Evolutionary conservation across 2,888 invertebrate species (phyloP).

Genomic region (Schrankia costaestrigalis): DNA sequence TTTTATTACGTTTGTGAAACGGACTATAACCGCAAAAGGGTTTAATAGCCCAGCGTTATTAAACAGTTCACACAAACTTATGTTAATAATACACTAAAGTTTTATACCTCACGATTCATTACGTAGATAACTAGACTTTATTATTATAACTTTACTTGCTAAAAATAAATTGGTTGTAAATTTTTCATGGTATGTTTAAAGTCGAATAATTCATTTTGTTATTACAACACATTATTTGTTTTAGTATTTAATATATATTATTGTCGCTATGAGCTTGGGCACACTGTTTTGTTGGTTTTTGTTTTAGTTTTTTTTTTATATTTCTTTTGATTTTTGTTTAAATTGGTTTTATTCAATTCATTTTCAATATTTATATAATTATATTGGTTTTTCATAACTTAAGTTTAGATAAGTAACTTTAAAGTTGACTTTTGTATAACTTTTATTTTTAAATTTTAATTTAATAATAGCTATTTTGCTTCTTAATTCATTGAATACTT

Average conservation of each 20-base stretch:
- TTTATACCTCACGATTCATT: constrained; percentile 25
- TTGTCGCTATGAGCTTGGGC: no score
- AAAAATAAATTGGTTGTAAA: constrained; percentile 37
- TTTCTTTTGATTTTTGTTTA: no score
- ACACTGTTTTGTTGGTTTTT: no score
- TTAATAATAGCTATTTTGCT: no score
- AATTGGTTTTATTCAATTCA: no score
- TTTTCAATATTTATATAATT: no score
- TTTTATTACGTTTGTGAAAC: constrained; percentile 15
- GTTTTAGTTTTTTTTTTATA: no score
- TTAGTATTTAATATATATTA: constrained; percentile 12
- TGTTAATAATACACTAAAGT: constrained; percentile 22
- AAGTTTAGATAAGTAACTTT: no score
- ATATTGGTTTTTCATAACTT: no score
- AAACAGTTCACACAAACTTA: constrained; percentile 13
- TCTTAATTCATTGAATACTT: no score
- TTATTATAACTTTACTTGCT: constrained; percentile 33
- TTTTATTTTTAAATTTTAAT: no score
- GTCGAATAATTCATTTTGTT: constrained; percentile 24
- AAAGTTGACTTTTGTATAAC: no score
- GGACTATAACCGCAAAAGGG: constrained; percentile 14
- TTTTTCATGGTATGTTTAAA: constrained; percentile 27
- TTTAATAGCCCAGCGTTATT: constrained; percentile 23
- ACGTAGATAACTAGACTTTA: constrained; percentile 20
- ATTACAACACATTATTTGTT: constrained; percentile 15